Evolutionary conservation across 2,888 invertebrate species (phyloP).

Genomic region (Oscheius onirici): DNA sequence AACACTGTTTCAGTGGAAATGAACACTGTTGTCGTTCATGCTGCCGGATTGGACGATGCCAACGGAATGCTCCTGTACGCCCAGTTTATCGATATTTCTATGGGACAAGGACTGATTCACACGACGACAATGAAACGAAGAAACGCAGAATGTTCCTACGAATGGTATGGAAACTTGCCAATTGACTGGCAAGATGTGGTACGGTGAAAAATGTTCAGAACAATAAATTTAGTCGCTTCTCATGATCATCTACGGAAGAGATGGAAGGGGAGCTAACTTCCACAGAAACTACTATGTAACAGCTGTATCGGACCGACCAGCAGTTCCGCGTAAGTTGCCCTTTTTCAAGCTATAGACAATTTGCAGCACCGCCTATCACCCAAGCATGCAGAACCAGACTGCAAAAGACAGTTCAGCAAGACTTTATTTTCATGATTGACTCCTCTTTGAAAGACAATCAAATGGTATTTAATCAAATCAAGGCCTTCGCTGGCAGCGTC

Average conservation of each 20-base stretch:
- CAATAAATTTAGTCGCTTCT: conserved; percentile 42
- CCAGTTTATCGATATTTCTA: conserved; percentile 45
- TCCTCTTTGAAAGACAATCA: conserved; percentile 39
- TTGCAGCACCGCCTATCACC: conserved; percentile 39
- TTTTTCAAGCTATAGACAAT: background rate
- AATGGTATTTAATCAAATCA: background rate
- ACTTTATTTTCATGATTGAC: conserved; percentile 59
- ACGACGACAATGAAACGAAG: conserved; percentile 49
- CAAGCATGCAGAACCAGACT: conserved; percentile 46
- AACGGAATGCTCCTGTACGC: conserved; percentile 46
- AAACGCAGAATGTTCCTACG: conserved; percentile 52
- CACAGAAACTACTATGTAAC: conserved; percentile 52
- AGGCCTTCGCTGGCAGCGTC: conserved; percentile 12
- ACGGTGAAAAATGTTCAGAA: background rate
- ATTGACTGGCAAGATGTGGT: conserved; percentile 42
- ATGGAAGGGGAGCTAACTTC: conserved; percentile 51
- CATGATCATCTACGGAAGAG: conserved; percentile 53
- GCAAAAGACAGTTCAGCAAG: conserved; percentile 44
- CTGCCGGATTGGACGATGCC: conserved; percentile 40
- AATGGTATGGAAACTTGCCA: conserved; percentile 48
- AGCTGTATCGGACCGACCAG: conserved; percentile 41
- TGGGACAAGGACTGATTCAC: conserved; percentile 45
- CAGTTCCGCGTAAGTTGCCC: conserved; percentile 37
- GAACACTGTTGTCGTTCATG: conserved; percentile 57
- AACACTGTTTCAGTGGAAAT: conserved; percentile 29